phyloP scores from a whole-genome alignment of 1,140 invertebrate species.

The Hycleus cichorii region DNA sequence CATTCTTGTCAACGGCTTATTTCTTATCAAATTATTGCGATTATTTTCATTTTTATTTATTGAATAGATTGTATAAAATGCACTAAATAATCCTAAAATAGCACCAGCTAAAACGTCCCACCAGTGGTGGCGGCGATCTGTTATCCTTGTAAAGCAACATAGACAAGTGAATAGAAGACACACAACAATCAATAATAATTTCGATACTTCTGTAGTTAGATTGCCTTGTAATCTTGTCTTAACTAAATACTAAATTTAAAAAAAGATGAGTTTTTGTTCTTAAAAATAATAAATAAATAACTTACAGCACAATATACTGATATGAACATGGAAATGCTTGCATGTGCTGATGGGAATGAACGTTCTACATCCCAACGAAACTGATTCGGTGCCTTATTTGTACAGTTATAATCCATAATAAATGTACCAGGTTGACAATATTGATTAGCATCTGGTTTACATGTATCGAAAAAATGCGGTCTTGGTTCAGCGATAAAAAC shows the following conservation, averaged over 20 bases:
- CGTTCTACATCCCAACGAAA: constrained; percentile 58
- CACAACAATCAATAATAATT: constrained; percentile 54
- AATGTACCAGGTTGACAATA: constrained; percentile 54
- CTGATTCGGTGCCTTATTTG: constrained; percentile 46
- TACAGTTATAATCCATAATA: constrained; percentile 55
- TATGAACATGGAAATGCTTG: constrained; percentile 59
- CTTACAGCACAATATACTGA: constrained; percentile 65
- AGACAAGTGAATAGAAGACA: constrained; percentile 52
- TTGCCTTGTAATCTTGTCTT: constrained; percentile 50
- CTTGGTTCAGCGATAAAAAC: constrained; percentile 58
- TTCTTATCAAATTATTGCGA: constrained; percentile 3
- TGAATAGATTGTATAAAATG: constrained; percentile 13
- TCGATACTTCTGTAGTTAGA: constrained; percentile 45
- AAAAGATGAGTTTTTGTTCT: constrained; percentile 5
- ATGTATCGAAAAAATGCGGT: constrained; percentile 66
- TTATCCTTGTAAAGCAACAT: constrained; percentile 59
- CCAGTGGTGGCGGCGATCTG: constrained; percentile 68
- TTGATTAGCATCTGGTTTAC: constrained; percentile 51
- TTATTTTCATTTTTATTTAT: no score
- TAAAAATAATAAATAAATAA: constrained; percentile 28
- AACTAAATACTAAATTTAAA: constrained; percentile 54
- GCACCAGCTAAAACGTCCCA: constrained; percentile 65
- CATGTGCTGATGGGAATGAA: constrained; percentile 73
- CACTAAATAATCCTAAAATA: constrained; percentile 48
- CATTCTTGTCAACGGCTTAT: constrained; percentile 28